These are phyloP conservation scores for Hirundo rustica DNA, from an alignment of 2,797 vertebrate genomes.

Conservation along the genomic window DNA sequence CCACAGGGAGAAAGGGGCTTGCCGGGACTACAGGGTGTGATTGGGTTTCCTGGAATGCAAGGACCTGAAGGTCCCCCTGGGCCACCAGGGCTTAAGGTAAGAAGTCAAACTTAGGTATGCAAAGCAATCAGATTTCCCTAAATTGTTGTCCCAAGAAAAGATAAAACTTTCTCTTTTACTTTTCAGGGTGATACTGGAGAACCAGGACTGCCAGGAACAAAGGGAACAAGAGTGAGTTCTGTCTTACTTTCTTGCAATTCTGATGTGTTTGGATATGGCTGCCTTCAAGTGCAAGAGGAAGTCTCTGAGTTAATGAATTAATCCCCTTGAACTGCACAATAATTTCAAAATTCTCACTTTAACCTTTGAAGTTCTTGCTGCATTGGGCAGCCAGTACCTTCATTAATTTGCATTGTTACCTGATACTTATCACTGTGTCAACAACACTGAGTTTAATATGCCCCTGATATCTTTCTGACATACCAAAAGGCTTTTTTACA, in stretches of 20 bases:
- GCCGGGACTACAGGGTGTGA: constrained; percentile 88
- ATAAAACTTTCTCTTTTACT: background rate
- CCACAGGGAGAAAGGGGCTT: constrained; percentile 90
- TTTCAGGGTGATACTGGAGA: constrained; percentile 87
- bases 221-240: constrained; percentile 91
- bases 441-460: background rate
- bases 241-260: background rate
- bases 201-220: constrained; percentile 85
- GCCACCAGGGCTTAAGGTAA: constrained; percentile 88
- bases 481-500: background rate
- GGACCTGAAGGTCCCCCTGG: constrained; percentile 91
- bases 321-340: background rate
- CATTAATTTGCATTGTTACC: background rate
- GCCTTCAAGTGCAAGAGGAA: background rate
- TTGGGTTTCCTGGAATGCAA: constrained; percentile 96
- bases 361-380: background rate
- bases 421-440: background rate
- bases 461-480: background rate
- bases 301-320: background rate
- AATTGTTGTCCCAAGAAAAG: background rate
- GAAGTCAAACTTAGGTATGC: background rate
- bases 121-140: background rate
- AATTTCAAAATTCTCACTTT: background rate
- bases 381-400: background rate
- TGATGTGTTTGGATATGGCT: background rate